phyloP scores from a whole-genome alignment of 2,888 invertebrate species.

The Dioctria linearis region DNA sequence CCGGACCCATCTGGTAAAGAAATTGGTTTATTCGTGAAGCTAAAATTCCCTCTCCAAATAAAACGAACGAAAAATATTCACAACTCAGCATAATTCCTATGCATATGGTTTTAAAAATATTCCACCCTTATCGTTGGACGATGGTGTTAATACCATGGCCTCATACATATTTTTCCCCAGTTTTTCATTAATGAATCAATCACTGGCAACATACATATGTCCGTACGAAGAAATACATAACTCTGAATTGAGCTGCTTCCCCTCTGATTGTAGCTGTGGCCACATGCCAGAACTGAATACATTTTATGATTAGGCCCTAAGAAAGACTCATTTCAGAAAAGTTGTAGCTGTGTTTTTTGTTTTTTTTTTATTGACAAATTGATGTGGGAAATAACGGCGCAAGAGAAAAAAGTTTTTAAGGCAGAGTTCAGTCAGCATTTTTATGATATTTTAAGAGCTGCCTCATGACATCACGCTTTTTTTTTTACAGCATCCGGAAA shows the following conservation, averaged over 20 bases:
- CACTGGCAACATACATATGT: not conserved
- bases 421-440: slow-evolving; percentile 41
- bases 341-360: not conserved
- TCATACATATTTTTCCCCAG: not conserved
- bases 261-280: not conserved
- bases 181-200: slow-evolving; percentile 27
- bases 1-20: too few relatives aligned
- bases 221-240: too few relatives aligned
- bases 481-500: slow-evolving; percentile 34
- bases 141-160: not conserved
- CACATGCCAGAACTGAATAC: not conserved
- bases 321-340: slow-evolving; percentile 17
- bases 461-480: slow-evolving; percentile 37
- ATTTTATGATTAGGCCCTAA: slow-evolving; percentile 37
- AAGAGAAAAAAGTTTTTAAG: slow-evolving; percentile 2
- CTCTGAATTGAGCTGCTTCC: too few relatives aligned
- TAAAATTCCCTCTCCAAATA: too few relatives aligned
- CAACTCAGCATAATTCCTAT: not conserved
- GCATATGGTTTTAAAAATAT: not conserved
- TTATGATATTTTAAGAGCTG: slow-evolving; percentile 42
- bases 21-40: too few relatives aligned
- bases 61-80: not conserved
- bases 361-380: slow-evolving; percentile 42
- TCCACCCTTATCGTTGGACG: not conserved
- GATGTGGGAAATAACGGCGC: slow-evolving; percentile 29